Conservation (phyloP, 2,888 invertebrate species). For the Drosophila vallismaia region DNA sequence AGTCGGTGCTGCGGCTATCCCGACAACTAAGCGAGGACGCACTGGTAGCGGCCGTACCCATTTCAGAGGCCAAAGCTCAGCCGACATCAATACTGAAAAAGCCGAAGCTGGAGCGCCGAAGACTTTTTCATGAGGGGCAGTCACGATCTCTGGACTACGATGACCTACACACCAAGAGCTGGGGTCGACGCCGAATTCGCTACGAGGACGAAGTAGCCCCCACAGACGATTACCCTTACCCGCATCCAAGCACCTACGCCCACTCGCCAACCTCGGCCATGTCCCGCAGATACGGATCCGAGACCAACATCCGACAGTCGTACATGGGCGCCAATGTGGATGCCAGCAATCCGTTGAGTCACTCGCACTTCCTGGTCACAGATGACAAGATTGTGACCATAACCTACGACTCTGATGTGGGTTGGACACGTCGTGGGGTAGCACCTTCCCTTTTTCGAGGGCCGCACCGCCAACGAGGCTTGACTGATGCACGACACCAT, state of each 20-base stretch:
- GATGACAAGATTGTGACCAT: conserved; percentile 84
- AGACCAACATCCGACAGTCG: conserved; percentile 83
- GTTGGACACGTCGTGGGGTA: conserved; percentile 83
- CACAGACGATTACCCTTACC: conserved; percentile 38
- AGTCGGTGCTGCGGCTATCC: conserved; percentile 78
- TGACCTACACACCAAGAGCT: conserved; percentile 82
- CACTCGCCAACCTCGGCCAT: conserved; percentile 41
- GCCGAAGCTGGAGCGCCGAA: conserved; percentile 80
- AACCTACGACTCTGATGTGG: conserved; percentile 84
- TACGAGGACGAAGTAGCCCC: conserved; percentile 81
- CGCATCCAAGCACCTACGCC: conserved; percentile 27
- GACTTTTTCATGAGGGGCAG: conserved; percentile 81
- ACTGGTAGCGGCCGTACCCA: conserved; percentile 80
- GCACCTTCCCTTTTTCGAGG: conserved; percentile 81
- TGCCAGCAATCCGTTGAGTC: conserved; percentile 82
- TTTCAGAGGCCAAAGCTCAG: conserved; percentile 78
- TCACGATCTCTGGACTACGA: conserved; percentile 83
- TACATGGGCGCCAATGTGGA: conserved; percentile 82
- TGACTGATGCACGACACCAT: conserved; percentile 54
- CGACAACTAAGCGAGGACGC: conserved; percentile 82
- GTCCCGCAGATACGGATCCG: conserved; percentile 81
- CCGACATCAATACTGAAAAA: conserved; percentile 82
- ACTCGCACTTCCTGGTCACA: conserved; percentile 84
- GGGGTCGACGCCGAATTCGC: conserved; percentile 82
- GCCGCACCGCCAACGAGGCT: conserved; percentile 62